These are phyloP conservation scores for Periophthalmus magnuspinnatus DNA, from an alignment of 2,797 vertebrate genomes.

Conservation along the genomic window DNA sequence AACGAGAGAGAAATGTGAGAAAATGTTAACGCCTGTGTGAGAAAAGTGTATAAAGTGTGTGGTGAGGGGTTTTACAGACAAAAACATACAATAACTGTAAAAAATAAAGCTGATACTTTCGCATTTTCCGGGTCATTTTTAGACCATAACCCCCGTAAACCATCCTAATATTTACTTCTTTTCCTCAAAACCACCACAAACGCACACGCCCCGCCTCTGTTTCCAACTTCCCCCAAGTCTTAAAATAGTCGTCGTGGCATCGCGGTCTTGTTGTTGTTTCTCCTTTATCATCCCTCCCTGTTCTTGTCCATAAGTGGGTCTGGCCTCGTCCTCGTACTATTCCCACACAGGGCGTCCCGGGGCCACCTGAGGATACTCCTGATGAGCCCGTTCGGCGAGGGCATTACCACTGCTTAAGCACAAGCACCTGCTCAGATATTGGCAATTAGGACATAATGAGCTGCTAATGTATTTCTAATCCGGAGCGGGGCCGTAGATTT, in stretches of 20 bases:
- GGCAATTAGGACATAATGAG: conserved; percentile 99
- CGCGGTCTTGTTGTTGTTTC: conserved; percentile 18
- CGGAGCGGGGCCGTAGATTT: conserved; percentile 98
- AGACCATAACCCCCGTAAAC: too few relatives aligned
- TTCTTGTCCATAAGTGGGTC: conserved; percentile 59
- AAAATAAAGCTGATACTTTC: too few relatives aligned
- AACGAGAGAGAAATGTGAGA: too few relatives aligned
- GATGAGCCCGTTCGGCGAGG: conserved; percentile 90
- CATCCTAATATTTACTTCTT: too few relatives aligned
- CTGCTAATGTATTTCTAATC: conserved; percentile 98
- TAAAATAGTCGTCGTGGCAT: neutral
- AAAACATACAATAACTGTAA: too few relatives aligned
- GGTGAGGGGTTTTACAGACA: too few relatives aligned
- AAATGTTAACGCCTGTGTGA: too few relatives aligned
- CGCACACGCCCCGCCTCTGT: neutral
- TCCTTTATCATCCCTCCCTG: conserved; percentile 1
- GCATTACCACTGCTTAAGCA: conserved; percentile 93
- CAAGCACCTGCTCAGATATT: conserved; percentile 99
- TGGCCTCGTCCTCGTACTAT: conserved; percentile 55
- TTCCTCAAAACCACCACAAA: neutral
- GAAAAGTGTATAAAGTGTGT: too few relatives aligned
- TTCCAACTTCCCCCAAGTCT: neutral
- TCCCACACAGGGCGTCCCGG: conserved; percentile 68
- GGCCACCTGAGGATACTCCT: conserved; percentile 86
- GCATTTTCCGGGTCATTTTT: too few relatives aligned